Percentiles rank a stretch among this genome's conserved stretches.
These are phyloP conservation scores for Cherax quadricarinatus DNA, from an alignment of 1,140 invertebrate species.

Conservation along the genomic window DNA sequence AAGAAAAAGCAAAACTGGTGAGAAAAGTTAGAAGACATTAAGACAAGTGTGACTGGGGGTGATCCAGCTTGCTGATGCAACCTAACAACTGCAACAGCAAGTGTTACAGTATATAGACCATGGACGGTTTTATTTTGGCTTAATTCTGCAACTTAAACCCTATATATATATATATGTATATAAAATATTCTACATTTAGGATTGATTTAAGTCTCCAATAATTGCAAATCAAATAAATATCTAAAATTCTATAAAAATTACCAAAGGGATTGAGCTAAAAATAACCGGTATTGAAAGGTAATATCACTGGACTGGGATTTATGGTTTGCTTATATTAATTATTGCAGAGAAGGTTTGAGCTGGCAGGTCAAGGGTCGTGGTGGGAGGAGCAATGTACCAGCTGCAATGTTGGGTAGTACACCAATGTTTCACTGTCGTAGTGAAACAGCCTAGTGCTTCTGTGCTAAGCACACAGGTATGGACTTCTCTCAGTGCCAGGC, in stretches of 20 bases:
- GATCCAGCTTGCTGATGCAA: background rate
- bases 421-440: background rate
- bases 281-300: background rate
- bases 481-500: too few species aligned
- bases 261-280: background rate
- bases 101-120: background rate
- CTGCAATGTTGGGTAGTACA: background rate
- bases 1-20: background rate
- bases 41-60: background rate
- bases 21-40: background rate
- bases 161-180: background rate
- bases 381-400: background rate
- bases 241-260: background rate
- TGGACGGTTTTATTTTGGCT: background rate
- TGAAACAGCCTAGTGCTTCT: background rate
- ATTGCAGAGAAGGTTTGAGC: background rate
- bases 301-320: background rate
- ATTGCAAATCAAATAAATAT: background rate
- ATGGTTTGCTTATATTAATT: background rate
- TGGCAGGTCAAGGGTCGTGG: background rate
- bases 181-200: background rate
- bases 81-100: background rate
- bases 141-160: conserved; percentile 1
- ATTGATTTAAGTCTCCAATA: background rate
- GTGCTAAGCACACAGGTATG: too few species aligned